These are phyloP conservation scores for Monopis laevigella DNA, from an alignment of 2,888 invertebrate genomes.

Conservation along the genomic window DNA sequence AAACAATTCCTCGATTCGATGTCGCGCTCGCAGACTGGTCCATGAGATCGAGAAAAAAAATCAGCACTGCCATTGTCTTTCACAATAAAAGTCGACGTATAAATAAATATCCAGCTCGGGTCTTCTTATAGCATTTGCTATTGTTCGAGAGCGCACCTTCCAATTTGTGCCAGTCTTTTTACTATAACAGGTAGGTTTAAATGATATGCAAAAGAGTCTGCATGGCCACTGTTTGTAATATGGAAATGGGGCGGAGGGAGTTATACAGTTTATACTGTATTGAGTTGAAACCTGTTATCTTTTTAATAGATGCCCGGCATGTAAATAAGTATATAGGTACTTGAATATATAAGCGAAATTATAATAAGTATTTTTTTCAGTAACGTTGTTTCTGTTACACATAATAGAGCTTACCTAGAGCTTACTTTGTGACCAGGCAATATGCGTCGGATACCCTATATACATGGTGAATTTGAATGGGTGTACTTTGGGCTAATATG, in stretches of 20 bases:
- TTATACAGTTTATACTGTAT: too few species aligned
- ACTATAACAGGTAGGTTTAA: slow-evolving; percentile 30
- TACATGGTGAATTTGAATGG: too few species aligned
- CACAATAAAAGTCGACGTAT: slow-evolving; percentile 8
- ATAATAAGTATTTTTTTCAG: too few species aligned
- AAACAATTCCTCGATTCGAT: slow-evolving; percentile 4
- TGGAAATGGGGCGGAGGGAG: slow-evolving; percentile 1
- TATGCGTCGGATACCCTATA: too few species aligned
- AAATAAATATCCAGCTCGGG: slow-evolving; percentile 8
- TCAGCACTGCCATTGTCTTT: slow-evolving; percentile 13
- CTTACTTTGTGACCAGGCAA: too few species aligned
- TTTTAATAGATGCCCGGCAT: too few species aligned
- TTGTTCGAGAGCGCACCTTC: slow-evolving; percentile 3
- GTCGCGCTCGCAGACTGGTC: slow-evolving; percentile 5
- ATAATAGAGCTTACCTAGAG: too few species aligned
- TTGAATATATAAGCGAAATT: too few species aligned
- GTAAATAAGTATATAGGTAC: too few species aligned
- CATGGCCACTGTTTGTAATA: slow-evolving; percentile 6
- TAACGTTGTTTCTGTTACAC: too few species aligned
- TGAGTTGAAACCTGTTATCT: too few species aligned
- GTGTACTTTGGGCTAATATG: too few species aligned
- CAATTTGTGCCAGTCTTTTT: slow-evolving; percentile 31
- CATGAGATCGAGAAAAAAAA: neutral
- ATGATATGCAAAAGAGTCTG: slow-evolving; percentile 40
- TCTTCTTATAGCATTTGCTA: slow-evolving; percentile 10